Base-by-base conservation (phyloP, 92 coral and sea anemone species). In the Parazoanthus darwini region DNA sequence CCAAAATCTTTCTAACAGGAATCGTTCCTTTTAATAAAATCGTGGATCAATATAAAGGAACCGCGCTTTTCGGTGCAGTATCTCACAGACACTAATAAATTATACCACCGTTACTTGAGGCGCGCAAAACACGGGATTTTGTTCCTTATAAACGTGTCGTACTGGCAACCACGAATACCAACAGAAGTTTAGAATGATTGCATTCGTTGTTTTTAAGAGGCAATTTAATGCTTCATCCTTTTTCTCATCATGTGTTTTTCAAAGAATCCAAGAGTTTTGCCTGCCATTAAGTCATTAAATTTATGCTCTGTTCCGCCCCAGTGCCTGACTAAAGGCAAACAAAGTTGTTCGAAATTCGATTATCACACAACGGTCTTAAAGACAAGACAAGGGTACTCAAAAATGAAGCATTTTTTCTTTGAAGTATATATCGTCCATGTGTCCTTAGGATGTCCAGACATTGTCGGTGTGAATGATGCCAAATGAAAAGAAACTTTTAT, bases 291-390 rank as follows among this genome's bases (percentile, higher is more conserved):
- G 51, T 37, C 48, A 18, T 7, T 74, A 36, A 74, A 35, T 35
- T 35, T 16, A 9, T 15, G 48, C 80, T 35, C 25, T 39, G 54
- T 76, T 76, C 79, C 79, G 79, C 50, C 48, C 79, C 79, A 76
- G 16, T 72, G 39, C 77, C 43, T 11, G 6, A 3, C 3, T 33
- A 72, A 0, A n/a, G 35, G 3, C 37, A 18, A 63, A 63, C 20
- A 51, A 51, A 14, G 42, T 39, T 2, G 16, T 0, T 20, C 66
- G 9, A 58, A 58, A n/a, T n/a, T n/a, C n/a, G n/a, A n/a, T n/a
- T n/a, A n/a, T 14, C 66, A 58, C 66, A 58, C 66, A 58, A 58
- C 26, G 7, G 8, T 63, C 16, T 63, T 63, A 8, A 63, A 63
- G 66, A 63, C n/a, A 63, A 25, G 26, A 0, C 33, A 63, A 63